phyloP scores from a whole-genome alignment of 1,140 invertebrate genomes.

The Pemphigus obesinymphae region DNA sequence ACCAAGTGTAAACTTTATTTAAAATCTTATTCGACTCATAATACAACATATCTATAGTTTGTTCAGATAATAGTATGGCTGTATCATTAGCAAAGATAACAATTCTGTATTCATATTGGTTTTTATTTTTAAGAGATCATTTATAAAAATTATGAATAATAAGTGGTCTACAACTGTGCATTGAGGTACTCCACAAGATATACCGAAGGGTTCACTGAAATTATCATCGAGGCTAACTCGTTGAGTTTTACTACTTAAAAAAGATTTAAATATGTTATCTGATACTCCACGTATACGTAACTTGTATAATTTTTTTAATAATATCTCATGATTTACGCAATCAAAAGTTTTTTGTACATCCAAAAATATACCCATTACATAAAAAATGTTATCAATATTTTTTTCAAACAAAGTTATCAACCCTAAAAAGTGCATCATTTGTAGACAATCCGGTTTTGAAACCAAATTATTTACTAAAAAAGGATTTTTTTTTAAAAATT shows the following conservation, averaged over 20 bases:
- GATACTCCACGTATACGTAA: background rate
- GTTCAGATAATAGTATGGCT: too few species aligned
- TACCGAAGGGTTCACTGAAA: too few species aligned
- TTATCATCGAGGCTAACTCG: too few species aligned
- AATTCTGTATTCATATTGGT: background rate
- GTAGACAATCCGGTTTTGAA: background rate
- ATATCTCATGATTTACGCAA: conserved; percentile 26
- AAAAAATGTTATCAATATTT: background rate
- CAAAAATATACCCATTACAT: conserved; percentile 31
- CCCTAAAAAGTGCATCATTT: conserved; percentile 2
- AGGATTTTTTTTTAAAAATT: background rate
- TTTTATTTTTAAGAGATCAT: conserved; percentile 16
- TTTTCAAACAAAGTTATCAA: background rate
- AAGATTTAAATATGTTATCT: background rate
- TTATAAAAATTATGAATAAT: conserved; percentile 5
- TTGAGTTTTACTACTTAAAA: conserved; percentile 26
- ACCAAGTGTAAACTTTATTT: too few species aligned
- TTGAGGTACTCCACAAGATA: too few species aligned
- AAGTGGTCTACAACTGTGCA: background rate
- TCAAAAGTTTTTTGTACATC: conserved; percentile 42
- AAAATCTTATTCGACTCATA: too few species aligned
- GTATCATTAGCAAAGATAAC: background rate
- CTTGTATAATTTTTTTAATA: conserved; percentile 30
- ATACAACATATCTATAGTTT: too few species aligned
- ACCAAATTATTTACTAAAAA: conserved; percentile 19